Base-by-base conservation (phyloP, 2,888 invertebrate species). In the Eupithecia subfuscata region DNA sequence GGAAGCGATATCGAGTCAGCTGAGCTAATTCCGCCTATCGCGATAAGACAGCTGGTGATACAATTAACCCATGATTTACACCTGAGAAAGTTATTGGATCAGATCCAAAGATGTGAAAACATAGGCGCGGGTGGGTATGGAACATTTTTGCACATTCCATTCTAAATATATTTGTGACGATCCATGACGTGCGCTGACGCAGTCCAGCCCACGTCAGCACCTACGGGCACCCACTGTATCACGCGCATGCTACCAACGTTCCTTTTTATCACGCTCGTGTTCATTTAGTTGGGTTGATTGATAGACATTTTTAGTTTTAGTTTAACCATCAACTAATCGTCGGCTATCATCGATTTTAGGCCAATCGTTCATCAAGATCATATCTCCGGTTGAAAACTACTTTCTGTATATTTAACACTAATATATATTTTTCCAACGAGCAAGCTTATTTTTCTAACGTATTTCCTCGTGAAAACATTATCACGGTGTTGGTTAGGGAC, bases 161-260 rank as follows among this genome's bases (percentile, higher is more conserved):
- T 91, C 93, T 93, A 94, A 92, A 94, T 92, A 91, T 94, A 93
- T 86, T 79, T 82, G 88, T 92, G 93, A 92, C 89, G 91, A 88
- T 82, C 82, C 84, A 86, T 93, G 94, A 93, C 92, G 94, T 87
- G 87, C 81, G 87, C 86, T 88, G 89, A 91, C 89, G 89, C 88
- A 78, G 88, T 86, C 80, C 87, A 80, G 87, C 91, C 90, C 90
- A 89, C 91, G 90, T 90, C 91, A 91, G 88, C 87, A 82, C 86
- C 84, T 84, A 75, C 75, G 69, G 68, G 43, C 75, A 52, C 74
- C 77, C 73, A 89, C 89, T 88, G 90, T 87, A 91, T 91, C 93
- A 93, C 90, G 91, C 88, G 91, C 87, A 75, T 69, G 70, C 74
- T 71, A 69, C 64, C 74, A 78, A 75, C 73, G 70, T 74, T 73